Evolutionary conservation across 2,888 invertebrate genomes (phyloP).

Genomic region (Xestia c-nigrum): DNA sequence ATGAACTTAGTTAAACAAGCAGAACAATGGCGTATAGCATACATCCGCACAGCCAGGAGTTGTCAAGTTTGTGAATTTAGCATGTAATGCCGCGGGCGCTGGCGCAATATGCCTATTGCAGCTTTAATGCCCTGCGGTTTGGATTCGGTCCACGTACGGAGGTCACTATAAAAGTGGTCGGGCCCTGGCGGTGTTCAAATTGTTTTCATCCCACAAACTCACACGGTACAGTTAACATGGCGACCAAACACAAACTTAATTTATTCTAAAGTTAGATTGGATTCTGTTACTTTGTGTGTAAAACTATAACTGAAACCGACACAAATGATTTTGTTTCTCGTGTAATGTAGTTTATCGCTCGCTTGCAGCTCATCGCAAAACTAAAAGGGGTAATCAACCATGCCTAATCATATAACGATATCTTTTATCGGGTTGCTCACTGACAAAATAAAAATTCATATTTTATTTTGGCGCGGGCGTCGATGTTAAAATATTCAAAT

Average conservation of each 20-base stretch:
- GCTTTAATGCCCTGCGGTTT: slow-evolving; percentile 85
- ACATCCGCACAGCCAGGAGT: slow-evolving; percentile 64
- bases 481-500: slow-evolving; percentile 87
- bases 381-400: slow-evolving; percentile 58
- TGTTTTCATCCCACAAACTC: slow-evolving; percentile 84
- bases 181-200: slow-evolving; percentile 80
- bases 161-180: slow-evolving; percentile 85
- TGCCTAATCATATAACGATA: slow-evolving; percentile 48
- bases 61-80: slow-evolving; percentile 76
- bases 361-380: slow-evolving; percentile 36
- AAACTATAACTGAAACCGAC: slow-evolving; percentile 59
- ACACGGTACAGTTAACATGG: slow-evolving; percentile 75
- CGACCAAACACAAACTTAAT: slow-evolving; percentile 73
- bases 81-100: slow-evolving; percentile 73
- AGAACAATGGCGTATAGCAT: slow-evolving; percentile 33
- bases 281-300: slow-evolving; percentile 61
- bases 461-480: slow-evolving; percentile 80
- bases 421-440: slow-evolving; percentile 61
- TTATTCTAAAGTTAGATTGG: slow-evolving; percentile 70
- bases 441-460: slow-evolving; percentile 78
- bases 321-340: slow-evolving; percentile 43
- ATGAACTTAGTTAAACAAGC: slow-evolving; percentile 42
- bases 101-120: slow-evolving; percentile 82
- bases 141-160: slow-evolving; percentile 84
- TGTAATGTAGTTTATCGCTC: slow-evolving; percentile 40